Evolutionary conservation across 2,113 vertebrate species (phyloP).

Genomic region (zebrafish (Danio rerio)): GRCz12tu NC_133177.1:34868501-34869000

Average conservation of each 20-base stretch:
- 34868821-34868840: background rate
- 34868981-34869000: background rate
- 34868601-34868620: background rate
- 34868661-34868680: background rate
- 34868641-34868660: background rate
- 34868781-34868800: background rate
- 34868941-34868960: conserved; percentile 21
- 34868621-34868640: background rate
- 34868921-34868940: conserved; percentile 10
- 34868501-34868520: conserved; percentile 33
- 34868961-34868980: conserved; percentile 10
- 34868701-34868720: background rate
- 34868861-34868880: conserved; percentile 77
- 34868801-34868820: background rate
- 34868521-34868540: background rate
- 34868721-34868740: background rate
- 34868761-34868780: conserved; percentile 5
- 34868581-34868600: background rate
- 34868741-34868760: background rate
- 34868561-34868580: background rate
- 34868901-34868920: conserved; percentile 55
- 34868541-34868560: background rate
- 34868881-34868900: conserved; percentile 80
- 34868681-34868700: background rate
- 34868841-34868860: conserved; percentile 81